phyloP scores from a whole-genome alignment of 2,113 vertebrate genomes.

The Tachuris rubrigastra region DNA sequence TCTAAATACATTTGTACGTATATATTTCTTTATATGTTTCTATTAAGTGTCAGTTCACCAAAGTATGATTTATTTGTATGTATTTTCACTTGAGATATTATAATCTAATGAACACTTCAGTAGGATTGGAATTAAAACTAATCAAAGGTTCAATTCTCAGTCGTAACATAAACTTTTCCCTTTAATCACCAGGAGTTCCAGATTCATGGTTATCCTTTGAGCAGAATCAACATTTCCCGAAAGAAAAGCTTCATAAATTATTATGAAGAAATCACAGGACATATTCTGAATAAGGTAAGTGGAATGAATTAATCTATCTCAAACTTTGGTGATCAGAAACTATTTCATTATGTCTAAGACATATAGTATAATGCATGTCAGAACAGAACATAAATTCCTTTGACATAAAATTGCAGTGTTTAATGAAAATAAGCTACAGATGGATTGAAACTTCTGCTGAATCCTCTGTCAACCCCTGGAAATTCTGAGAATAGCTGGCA shows the following conservation, averaged over 20 bases:
- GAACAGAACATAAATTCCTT: conserved; percentile 49
- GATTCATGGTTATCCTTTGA: neutral
- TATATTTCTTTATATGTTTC: neutral
- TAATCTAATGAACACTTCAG: neutral
- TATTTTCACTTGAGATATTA: neutral
- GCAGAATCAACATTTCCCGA: neutral
- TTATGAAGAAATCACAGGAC: neutral
- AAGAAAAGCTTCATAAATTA: neutral
- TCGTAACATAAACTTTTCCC: neutral
- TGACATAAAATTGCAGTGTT: conserved; percentile 48
- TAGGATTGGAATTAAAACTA: neutral
- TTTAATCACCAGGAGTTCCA: neutral
- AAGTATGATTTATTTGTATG: neutral
- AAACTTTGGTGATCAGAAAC: conserved; percentile 30
- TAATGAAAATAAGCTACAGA: conserved; percentile 61
- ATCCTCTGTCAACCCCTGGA: conserved; percentile 21
- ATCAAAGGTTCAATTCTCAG: neutral
- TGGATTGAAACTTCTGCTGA: conserved; percentile 38
- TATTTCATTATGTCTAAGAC: conserved; percentile 36
- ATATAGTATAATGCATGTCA: neutral
- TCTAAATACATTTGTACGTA: neutral
- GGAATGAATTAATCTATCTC: conserved; percentile 21
- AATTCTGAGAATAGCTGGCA: neutral
- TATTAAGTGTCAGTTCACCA: neutral
- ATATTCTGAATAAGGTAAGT: neutral